Evolutionary conservation across 2,888 invertebrate genomes (phyloP).

Genomic region (Lypha dubia): DNA sequence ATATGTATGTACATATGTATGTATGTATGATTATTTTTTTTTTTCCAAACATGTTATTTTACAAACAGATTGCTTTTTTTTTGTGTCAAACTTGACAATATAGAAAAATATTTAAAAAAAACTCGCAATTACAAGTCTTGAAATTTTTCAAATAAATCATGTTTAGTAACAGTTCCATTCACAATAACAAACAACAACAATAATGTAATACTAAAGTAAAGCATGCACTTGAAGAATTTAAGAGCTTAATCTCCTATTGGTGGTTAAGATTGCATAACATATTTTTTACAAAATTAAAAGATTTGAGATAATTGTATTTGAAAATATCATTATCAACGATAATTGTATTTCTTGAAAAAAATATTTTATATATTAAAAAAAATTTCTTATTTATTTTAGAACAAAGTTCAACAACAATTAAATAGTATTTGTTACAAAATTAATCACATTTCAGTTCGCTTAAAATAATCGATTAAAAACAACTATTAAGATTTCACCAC

Average conservation of each 20-base stretch:
- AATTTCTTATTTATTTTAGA: neutral
- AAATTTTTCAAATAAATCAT: slow-evolving; percentile 50
- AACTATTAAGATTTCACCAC: neutral
- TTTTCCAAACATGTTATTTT: neutral
- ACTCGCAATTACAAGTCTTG: slow-evolving; percentile 6
- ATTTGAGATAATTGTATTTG: too few relatives aligned
- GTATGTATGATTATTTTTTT: too few relatives aligned
- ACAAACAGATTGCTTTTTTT: slow-evolving; percentile 8
- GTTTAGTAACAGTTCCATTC: slow-evolving; percentile 48
- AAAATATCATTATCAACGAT: too few relatives aligned
- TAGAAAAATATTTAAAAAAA: neutral
- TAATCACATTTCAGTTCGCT: neutral
- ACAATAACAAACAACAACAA: slow-evolving; percentile 8
- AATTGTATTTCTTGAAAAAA: too few relatives aligned
- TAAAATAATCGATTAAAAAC: slow-evolving; percentile 12
- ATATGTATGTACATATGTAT: too few relatives aligned
- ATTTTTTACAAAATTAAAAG: too few relatives aligned
- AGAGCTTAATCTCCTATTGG: too few relatives aligned
- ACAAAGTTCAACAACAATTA: neutral
- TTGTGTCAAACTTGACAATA: slow-evolving; percentile 43
- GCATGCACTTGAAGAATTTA: slow-evolving; percentile 2
- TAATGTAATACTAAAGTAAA: neutral
- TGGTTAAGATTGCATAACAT: too few relatives aligned
- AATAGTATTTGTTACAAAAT: neutral
- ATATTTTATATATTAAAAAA: neutral